Evolutionary conservation across 2,888 invertebrate species (phyloP).

Genomic region (Panopea generosa): DNA sequence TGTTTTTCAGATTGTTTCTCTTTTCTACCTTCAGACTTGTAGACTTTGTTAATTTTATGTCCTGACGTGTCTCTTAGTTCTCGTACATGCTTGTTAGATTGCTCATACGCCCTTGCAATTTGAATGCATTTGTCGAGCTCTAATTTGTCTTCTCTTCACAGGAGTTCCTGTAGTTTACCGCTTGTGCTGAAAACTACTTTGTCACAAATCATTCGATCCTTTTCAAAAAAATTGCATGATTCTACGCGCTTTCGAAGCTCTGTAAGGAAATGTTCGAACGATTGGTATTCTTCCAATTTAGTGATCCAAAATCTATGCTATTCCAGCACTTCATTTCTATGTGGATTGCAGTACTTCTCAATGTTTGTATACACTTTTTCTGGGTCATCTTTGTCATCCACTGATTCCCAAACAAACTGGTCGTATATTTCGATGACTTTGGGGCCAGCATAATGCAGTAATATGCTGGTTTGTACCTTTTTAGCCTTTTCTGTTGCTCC

Average conservation of each 20-base stretch:
- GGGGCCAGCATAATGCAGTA: constrained; percentile 33
- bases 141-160: constrained; percentile 47
- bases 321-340: constrained; percentile 55
- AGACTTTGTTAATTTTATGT: constrained; percentile 10
- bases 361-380: constrained; percentile 37
- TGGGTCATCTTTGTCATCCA: constrained; percentile 29
- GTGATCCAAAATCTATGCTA: constrained; percentile 52
- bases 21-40: too few species aligned
- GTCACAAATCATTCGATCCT: constrained; percentile 58
- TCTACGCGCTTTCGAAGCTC: constrained; percentile 42
- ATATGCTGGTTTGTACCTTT: constrained; percentile 14
- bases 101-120: constrained; percentile 49
- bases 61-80: constrained; percentile 36
- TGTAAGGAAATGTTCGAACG: constrained; percentile 54
- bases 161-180: constrained; percentile 51
- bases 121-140: constrained; percentile 39
- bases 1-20: not conserved
- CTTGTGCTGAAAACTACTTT: constrained; percentile 53
- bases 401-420: constrained; percentile 37
- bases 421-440: constrained; percentile 45
- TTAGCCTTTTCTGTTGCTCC: constrained; percentile 19
- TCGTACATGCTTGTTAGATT: constrained; percentile 52
- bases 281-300: constrained; percentile 15
- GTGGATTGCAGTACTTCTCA: constrained; percentile 54
- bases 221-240: constrained; percentile 54